Evolutionary conservation across 2,797 vertebrate genomes (phyloP), one percentile per base, ranked within the genome.

Genomic region (Myripristis jacobus): DNA sequence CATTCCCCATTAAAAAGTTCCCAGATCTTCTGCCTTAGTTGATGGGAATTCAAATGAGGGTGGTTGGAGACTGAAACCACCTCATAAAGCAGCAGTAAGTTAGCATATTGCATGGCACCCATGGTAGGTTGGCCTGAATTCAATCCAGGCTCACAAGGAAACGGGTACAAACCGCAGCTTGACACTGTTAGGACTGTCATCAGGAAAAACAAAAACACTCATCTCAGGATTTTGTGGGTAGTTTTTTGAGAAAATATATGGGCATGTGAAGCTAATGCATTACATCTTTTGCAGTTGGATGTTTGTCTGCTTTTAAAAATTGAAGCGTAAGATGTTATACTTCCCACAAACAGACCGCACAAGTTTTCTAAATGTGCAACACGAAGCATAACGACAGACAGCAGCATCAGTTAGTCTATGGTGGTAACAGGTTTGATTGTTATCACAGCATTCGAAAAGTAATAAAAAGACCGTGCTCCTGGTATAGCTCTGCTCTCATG

Each of bases 81-180:
- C 64, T 74, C 71, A 61, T 81, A 80, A 41, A n/a, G n/a, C n/a
- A n/a, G n/a, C 43, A 75, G 62, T 50, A 4, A 55, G 58, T 69
- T 54, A 68, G 66, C 82, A 68, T 51, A 22, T 24, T 41, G 47
- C 53, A 66, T 67, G 84, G 75, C 81, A 81, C 61, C 56, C 9
- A 9, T 43, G 73, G 59, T 58, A 53, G 57, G 41, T 61, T 38
- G 77, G 53, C 27, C 21, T 55, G 58, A 63, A 77, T 51, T 65
- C 38, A 25, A 5, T 16, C 2, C 10, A 43, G 21, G 36, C 19
- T 16, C 36, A 22, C 36, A 13, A 41, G 19, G 13, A 15, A 31
- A 31, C 5, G 3, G 29, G 44, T 18, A 16, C 54, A 63, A 64
- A 25, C 25, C 51, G 9, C 0, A 24, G 62, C 7, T n/a, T 0